Base-by-base conservation (phyloP, 2,797 vertebrate species). In the Gymnocypris eckloni region DNA sequence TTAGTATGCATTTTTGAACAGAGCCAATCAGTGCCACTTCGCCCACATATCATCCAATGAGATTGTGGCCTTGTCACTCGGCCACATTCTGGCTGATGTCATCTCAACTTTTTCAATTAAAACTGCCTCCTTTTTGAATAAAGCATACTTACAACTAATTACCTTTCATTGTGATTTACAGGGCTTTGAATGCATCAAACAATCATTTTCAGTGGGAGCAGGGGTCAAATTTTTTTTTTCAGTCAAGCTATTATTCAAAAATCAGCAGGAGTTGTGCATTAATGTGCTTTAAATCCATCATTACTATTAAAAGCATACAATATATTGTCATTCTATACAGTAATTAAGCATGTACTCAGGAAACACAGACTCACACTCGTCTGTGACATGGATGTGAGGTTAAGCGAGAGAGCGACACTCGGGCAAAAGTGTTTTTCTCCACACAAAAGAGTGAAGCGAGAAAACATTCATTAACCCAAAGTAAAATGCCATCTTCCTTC, bases 21-120 rank as follows among this genome's bases (percentile, higher is more conserved):
- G 25, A 48, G 71, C 71, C 81, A 84, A 88, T 84, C 81, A 82
- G 81, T 89, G 61, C 43, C 56, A 84, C 69, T 76, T 87, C 33
- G 10, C 84, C 87, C 56, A 75, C 3, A 6, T 86, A 90, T 48
- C 66, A 89, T 83, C 67, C 54, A 79, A 73, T 91, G 25, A 83
- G 66, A 56, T 45, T 82, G 81, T 66, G 39, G 86, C 69, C 37
- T 25, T 82, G 76, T 22, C 87, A 90, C 83, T 87, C 70, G 56
- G n/a, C 33, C 20, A 25, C 76, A 59, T 73, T 67, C 45, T 79
- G 6, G 33, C 45, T 76, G 59, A 80, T 76, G 69, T 83, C 80
- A 80, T 43, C 33, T 66, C 41, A 82, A 79, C 18, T 37, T 54
- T 64, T 59, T 80, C 71, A 86, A 79, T 85, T 82, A 84, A 87